These are phyloP conservation scores for Cryptus armator DNA, from an alignment of 2,888 invertebrate species.

Conservation along the genomic window DNA sequence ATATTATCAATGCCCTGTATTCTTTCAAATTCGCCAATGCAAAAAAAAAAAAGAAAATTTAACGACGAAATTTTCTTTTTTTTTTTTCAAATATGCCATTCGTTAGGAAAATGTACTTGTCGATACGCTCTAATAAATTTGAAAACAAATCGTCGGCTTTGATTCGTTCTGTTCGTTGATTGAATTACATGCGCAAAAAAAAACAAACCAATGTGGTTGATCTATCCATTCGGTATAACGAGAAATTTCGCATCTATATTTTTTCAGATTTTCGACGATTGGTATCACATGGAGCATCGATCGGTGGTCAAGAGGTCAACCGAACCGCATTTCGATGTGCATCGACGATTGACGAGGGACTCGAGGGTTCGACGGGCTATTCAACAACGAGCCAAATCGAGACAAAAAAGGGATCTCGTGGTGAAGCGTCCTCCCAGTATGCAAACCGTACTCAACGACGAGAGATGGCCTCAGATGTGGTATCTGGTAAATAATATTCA, in stretches of 20 bases:
- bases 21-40: background rate
- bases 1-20: background rate
- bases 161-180: slow-evolving; percentile 8
- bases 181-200: slow-evolving; percentile 1
- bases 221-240: slow-evolving; percentile 4
- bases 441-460: slow-evolving; percentile 90
- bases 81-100: background rate
- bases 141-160: background rate
- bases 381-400: slow-evolving; percentile 92
- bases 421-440: slow-evolving; percentile 77
- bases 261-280: slow-evolving; percentile 94
- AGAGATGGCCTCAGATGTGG: slow-evolving; percentile 98
- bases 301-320: slow-evolving; percentile 92
- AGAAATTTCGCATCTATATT: slow-evolving; percentile 33
- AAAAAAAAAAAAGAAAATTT: background rate
- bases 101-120: slow-evolving; percentile 3
- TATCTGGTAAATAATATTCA: slow-evolving; percentile 92
- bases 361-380: slow-evolving; percentile 92
- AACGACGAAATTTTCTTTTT: background rate
- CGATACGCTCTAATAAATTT: slow-evolving; percentile 24
- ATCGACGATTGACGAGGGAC: slow-evolving; percentile 90
- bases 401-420: slow-evolving; percentile 93
- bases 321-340: slow-evolving; percentile 90
- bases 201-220: background rate
- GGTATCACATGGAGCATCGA: slow-evolving; percentile 94